Percentiles rank a stretch among this genome's conserved stretches.
Evolutionary conservation across 2,113 vertebrate genomes (phyloP).

Genomic region (Falcunculus frontatus): DNA sequence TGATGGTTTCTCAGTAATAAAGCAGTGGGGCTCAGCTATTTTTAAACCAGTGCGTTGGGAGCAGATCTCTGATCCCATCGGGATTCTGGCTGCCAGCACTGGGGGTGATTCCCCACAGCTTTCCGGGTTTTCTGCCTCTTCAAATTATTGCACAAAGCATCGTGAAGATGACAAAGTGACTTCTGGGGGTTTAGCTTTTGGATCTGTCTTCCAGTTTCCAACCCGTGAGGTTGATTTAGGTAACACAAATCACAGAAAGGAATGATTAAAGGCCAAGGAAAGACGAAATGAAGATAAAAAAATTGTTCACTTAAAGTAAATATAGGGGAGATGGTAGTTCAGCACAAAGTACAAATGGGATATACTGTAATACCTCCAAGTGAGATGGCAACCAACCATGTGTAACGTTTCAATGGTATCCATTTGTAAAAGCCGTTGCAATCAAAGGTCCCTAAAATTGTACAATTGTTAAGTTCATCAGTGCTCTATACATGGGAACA

Average conservation of each 20-base stretch:
- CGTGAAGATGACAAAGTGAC: fast-evolving
- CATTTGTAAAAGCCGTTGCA: conserved; percentile 99
- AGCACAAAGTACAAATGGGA: conserved; percentile 76
- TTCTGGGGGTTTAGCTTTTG: neutral
- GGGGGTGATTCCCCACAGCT: neutral
- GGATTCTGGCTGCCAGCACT: neutral
- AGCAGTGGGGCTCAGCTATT: neutral
- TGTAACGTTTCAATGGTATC: conserved; percentile 99
- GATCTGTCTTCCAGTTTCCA: conserved; percentile 74
- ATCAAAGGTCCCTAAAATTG: conserved; percentile 99
- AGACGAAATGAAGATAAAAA: conserved; percentile 41
- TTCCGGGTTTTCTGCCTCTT: neutral
- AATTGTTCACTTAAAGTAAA: conserved; percentile 52
- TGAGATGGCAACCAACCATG: conserved; percentile 93
- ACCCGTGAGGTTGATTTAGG: conserved; percentile 41
- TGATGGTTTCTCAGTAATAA: neutral
- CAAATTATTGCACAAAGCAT: neutral
- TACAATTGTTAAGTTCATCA: conserved; percentile 94
- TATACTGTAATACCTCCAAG: conserved; percentile 91
- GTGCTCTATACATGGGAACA: conserved; percentile 84
- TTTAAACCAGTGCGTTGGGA: neutral
- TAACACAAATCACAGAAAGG: conserved; percentile 50
- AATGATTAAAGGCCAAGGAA: conserved; percentile 62
- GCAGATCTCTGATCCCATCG: neutral
- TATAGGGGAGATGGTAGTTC: conserved; percentile 55